Evolutionary conservation across 2,888 invertebrate genomes (phyloP).

Genomic region (Eupsilia transversa): DNA sequence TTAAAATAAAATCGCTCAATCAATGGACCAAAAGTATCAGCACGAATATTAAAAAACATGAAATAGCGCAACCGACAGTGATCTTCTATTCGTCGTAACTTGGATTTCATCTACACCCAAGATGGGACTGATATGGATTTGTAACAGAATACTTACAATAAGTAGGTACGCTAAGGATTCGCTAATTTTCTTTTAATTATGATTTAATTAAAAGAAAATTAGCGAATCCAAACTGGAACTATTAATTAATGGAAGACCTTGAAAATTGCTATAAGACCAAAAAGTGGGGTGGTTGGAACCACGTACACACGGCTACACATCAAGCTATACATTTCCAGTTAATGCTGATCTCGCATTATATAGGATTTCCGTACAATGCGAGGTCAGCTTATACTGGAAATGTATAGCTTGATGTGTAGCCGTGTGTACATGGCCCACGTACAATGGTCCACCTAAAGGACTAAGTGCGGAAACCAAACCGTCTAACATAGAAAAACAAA

Average conservation of each 20-base stretch:
- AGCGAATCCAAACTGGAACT: not conserved
- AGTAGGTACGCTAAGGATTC: no score
- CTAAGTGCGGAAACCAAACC: no score
- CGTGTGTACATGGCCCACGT: no score
- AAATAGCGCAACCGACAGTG: not conserved
- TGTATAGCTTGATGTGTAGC: no score
- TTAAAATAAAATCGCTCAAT: constrained; percentile 73
- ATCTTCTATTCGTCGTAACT: not conserved
- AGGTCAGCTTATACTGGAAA: no score
- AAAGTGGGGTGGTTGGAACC: no score
- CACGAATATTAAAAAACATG: constrained; percentile 38
- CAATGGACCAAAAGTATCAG: constrained; percentile 63
- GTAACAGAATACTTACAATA: not conserved
- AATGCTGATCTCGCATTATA: no score
- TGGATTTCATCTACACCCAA: not conserved
- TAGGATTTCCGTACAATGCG: no score
- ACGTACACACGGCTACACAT: no score
- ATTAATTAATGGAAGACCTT: not conserved
- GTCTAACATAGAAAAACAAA: not conserved
- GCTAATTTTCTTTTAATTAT: no score
- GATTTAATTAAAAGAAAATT: constrained; percentile 6
- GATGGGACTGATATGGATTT: not conserved
- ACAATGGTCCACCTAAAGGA: no score
- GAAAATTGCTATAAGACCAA: not conserved
- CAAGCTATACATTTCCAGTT: no score